A percentile compares a stretch with the other conserved stretches of the same genome.
These are phyloP conservation scores for Mormyrus lacerda DNA, from an alignment of 2,113 vertebrate genomes.

Conservation along the genomic window DNA sequence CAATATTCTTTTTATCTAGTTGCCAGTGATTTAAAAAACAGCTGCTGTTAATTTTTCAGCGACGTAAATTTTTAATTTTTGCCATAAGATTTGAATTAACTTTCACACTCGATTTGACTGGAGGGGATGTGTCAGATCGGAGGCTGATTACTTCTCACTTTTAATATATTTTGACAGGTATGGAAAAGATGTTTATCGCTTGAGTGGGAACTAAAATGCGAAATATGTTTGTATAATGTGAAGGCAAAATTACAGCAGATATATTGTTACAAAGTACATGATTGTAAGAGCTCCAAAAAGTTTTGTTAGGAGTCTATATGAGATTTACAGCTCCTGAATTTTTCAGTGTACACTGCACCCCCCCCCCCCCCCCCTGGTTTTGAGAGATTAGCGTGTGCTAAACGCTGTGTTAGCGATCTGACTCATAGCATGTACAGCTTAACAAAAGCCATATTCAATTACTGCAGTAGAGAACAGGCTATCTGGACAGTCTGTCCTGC, in stretches of 20 bases:
- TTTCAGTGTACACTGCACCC: neutral
- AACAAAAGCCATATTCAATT: neutral
- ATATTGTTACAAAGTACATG: neutral
- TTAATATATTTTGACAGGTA: neutral
- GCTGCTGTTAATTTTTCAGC: neutral
- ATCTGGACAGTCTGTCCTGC: neutral
- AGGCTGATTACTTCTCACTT: neutral
- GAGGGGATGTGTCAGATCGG: neutral
- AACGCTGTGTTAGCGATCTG: neutral
- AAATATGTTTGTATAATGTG: neutral
- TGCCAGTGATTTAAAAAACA: neutral
- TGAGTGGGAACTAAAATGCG: neutral
- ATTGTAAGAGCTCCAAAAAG: neutral
- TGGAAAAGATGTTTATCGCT: neutral
- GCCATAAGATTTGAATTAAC: neutral
- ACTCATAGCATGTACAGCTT: neutral
- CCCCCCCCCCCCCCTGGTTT: neutral
- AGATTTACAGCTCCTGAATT: neutral
- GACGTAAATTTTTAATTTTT: neutral
- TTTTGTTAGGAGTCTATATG: neutral
- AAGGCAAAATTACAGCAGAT: neutral
- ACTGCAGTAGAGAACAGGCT: neutral
- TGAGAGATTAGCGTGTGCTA: neutral
- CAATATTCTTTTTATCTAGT: neutral
- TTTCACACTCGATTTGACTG: neutral